A percentile compares a stretch with the other conserved stretches of the same genome.
These are phyloP conservation scores for Drosophila truncata DNA, from an alignment of 1,140 invertebrate species.

Conservation along the genomic window DNA sequence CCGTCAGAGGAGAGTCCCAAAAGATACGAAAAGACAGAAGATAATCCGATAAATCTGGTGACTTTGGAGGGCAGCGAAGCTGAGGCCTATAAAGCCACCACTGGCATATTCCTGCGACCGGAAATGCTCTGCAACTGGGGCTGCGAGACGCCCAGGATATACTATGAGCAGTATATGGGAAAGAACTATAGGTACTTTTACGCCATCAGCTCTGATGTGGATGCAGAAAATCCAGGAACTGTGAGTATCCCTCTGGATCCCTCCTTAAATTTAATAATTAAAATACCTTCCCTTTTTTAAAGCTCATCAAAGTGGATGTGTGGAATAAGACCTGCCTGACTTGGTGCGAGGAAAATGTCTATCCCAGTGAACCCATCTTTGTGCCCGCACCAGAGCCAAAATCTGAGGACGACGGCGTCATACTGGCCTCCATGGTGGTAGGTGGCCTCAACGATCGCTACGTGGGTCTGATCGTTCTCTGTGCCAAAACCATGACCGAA, in stretches of 20 bases:
- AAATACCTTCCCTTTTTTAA: not conserved
- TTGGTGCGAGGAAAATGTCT: constrained; percentile 91
- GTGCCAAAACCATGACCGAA: constrained; percentile 89
- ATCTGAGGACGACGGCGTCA: constrained; percentile 92
- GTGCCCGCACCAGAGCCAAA: constrained; percentile 89
- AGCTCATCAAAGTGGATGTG: constrained; percentile 93
- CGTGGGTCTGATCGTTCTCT: constrained; percentile 89
- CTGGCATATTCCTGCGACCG: constrained; percentile 87
- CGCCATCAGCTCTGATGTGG: constrained; percentile 94
- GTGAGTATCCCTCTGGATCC: constrained; percentile 86
- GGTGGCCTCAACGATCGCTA: constrained; percentile 87
- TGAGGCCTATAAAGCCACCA: constrained; percentile 86
- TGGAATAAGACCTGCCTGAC: constrained; percentile 88
- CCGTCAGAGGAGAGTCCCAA: constrained; percentile 6
- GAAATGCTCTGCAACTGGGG: constrained; percentile 91
- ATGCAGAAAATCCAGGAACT: constrained; percentile 91
- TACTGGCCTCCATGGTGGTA: constrained; percentile 90
- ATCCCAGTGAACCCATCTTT: constrained; percentile 95
- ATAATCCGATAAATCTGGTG: constrained; percentile 85
- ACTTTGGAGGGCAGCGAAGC: constrained; percentile 85
- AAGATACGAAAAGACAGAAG: constrained; percentile 22
- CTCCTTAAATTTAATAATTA: not conserved
- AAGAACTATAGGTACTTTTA: constrained; percentile 94
- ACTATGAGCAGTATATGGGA: constrained; percentile 88
- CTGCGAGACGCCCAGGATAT: constrained; percentile 93